phyloP scores from a whole-genome alignment of 2,797 vertebrate species.

The Gastrophryne carolinensis region DNA sequence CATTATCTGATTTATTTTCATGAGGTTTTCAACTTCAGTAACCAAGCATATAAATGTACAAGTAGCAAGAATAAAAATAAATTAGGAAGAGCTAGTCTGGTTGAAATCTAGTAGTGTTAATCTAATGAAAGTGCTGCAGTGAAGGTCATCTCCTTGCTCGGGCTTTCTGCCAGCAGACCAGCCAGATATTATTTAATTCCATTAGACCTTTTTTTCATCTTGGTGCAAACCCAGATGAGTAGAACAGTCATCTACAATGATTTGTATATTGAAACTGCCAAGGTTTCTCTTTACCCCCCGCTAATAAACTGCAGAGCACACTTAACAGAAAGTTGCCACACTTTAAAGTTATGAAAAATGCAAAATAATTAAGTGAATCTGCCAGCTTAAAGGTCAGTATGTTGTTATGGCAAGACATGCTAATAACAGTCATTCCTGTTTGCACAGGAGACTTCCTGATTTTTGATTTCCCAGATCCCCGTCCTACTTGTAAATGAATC shows the following conservation, averaged over 20 bases:
- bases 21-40: background rate
- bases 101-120: background rate
- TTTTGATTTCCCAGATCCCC: background rate
- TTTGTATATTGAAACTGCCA: constrained; percentile 61
- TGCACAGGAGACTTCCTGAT: background rate
- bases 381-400: background rate
- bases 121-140: background rate
- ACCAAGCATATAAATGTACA: background rate
- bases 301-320: background rate
- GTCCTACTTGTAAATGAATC: constrained; percentile 10
- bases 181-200: constrained; percentile 59
- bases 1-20: background rate
- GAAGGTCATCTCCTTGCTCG: constrained; percentile 57
- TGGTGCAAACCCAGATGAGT: constrained; percentile 50
- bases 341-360: background rate
- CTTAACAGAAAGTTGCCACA: background rate
- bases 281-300: constrained; percentile 54
- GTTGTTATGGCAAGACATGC: background rate
- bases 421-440: constrained; percentile 9
- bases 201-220: constrained; percentile 56
- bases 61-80: background rate
- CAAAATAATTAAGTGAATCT: constrained; percentile 4
- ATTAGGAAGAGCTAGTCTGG: background rate
- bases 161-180: constrained; percentile 54
- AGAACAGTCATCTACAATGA: constrained; percentile 57